Conservation (phyloP, 2,888 invertebrate species). For the Trachelus iudaicus region DNA sequence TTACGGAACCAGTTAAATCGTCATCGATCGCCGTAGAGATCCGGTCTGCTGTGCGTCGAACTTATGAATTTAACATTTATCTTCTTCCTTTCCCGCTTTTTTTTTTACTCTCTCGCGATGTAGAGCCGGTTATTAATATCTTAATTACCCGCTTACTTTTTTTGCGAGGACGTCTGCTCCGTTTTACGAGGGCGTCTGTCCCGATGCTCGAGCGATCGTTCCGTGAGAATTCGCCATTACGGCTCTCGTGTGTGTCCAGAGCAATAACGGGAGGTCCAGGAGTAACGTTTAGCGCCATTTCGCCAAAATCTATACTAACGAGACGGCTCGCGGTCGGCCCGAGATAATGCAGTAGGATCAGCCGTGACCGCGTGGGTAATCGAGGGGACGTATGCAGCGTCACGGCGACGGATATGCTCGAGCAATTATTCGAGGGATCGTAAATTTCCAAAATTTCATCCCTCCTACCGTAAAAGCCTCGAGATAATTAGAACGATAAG, state of each 20-base stretch:
- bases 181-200: slow-evolving; percentile 4
- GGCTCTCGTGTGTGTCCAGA: not conserved
- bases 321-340: not conserved
- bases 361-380: slow-evolving; percentile 11
- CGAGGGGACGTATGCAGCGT: slow-evolving; percentile 15
- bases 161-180: slow-evolving; percentile 34
- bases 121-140: slow-evolving; percentile 38
- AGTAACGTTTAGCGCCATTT: not conserved
- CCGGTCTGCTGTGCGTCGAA: not conserved
- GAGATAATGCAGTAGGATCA: slow-evolving; percentile 11
- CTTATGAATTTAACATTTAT: not conserved
- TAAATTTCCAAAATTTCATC: slow-evolving; percentile 10
- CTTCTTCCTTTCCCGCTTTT: too few species aligned
- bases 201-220: not conserved
- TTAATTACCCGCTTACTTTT: slow-evolving; percentile 36
- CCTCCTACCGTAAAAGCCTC: not conserved
- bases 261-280: not conserved
- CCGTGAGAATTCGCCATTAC: not conserved
- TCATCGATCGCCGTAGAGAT: not conserved
- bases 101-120: not conserved
- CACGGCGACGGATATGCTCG: slow-evolving; percentile 10
- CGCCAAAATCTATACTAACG: not conserved
- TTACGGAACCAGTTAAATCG: not conserved
- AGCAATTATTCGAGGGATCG: slow-evolving; percentile 19
- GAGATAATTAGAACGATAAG: not conserved